These are phyloP conservation scores for Pipistrellus kuhlii DNA, from an alignment of 2,797 vertebrate species.

Conservation along the genomic window DNA sequence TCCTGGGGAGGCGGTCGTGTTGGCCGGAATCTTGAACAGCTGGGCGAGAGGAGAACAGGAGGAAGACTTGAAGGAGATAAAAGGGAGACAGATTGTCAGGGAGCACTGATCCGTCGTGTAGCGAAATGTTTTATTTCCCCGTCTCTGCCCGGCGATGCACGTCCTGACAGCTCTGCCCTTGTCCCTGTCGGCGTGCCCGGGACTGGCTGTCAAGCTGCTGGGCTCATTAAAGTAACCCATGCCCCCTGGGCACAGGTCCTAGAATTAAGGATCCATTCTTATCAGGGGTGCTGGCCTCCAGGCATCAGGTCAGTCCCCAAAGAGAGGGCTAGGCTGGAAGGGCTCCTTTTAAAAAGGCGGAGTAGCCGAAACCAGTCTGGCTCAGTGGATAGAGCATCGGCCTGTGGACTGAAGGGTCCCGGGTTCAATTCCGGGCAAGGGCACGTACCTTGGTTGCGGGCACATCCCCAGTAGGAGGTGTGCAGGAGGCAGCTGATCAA, in stretches of 20 bases:
- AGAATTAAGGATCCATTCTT: slow-evolving; percentile 51
- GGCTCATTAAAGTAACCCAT: slow-evolving; percentile 78
- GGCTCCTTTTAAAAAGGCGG: rapidly evolving
- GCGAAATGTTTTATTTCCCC: slow-evolving; percentile 79
- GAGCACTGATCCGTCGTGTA: slow-evolving; percentile 79
- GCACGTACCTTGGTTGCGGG: too few species aligned
- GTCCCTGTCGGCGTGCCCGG: not conserved
- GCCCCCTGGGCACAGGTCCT: slow-evolving; percentile 69
- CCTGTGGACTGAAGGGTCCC: too few species aligned
- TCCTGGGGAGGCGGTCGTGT: slow-evolving; percentile 60
- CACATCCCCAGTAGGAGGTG: too few species aligned
- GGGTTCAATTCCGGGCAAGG: too few species aligned
- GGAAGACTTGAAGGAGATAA: slow-evolving; percentile 73
- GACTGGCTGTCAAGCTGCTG: slow-evolving; percentile 70
- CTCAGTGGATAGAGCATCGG: too few species aligned
- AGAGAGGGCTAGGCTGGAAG: not conserved
- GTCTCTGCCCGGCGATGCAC: slow-evolving; percentile 72
- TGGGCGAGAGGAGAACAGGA: slow-evolving; percentile 39
- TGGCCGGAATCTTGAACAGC: slow-evolving; percentile 76
- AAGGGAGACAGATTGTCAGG: slow-evolving; percentile 78
- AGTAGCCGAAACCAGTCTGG: not conserved
- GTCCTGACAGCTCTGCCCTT: slow-evolving; percentile 69
- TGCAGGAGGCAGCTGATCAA: too few species aligned
- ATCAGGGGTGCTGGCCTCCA: not conserved
- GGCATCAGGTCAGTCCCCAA: not conserved